Evolutionary conservation across 2,113 vertebrate species (phyloP), one percentile per base, ranked within the genome.

Genomic region (Solea solea): DNA sequence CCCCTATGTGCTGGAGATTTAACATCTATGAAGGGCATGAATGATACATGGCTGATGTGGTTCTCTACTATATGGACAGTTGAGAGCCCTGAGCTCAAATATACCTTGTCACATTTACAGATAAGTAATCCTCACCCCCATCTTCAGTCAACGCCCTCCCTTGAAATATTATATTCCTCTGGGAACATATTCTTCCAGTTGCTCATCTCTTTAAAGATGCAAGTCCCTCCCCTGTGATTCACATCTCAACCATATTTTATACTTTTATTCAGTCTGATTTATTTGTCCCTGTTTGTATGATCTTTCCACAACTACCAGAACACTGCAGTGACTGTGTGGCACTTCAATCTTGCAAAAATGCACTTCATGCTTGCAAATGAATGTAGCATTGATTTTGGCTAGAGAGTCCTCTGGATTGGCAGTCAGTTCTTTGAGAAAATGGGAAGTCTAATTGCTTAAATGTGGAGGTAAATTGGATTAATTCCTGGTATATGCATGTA

Each of bases 1-100:
- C 61, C 52, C 78, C 72, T 70, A 55, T 58, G 48, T 54, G 64
- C 56, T 73, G 72, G 25, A 66, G 79, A 61, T 67, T 78, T 69
- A 69, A 83, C 74, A 76, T 81, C 82, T 83, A 16, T 71, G 53
- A 61, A 64, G 16, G 42, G 14, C 70, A 80, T 80, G 62, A 74
- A 73, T 84, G 82, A 82, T 80, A 55, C 66, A 78, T 4, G 25
- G 72, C 63, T 64, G 77, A 83, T 83, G 51, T 52, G 59, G 50
- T 55, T 72, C 74, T 79, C 54, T 69, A 53, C 73, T 69, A 53
- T 34, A 42, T 53, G 68, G 65, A 78, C 65, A 34, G 56, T 67
- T 40, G 39, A 64, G 28, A 64, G 28, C 66, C 40, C 11, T 21
- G 6, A 64, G 50, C 49, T 27, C 45, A 51, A 21, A 54, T 69